These are phyloP conservation scores for Cephalopholis sonnerati DNA, from an alignment of 2,113 vertebrate genomes.

Conservation along the genomic window DNA sequence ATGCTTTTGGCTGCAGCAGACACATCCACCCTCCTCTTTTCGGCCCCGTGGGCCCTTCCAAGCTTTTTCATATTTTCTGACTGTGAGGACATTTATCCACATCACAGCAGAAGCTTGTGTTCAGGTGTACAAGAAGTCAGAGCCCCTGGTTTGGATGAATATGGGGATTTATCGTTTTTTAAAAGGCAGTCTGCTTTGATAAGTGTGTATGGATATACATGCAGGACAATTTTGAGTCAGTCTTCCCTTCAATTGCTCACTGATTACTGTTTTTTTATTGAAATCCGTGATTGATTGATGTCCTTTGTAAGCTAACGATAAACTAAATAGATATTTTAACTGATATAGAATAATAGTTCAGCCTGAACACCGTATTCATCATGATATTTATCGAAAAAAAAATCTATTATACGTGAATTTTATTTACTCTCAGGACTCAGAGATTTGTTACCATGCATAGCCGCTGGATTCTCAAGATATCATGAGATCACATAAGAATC, in stretches of 20 bases:
- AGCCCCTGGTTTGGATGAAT: slow-evolving; percentile 28
- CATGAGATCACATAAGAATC: too few species aligned
- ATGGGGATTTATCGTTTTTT: slow-evolving; percentile 38
- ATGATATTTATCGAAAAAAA: neutral
- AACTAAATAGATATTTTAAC: neutral
- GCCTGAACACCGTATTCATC: neutral
- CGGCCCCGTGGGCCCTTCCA: slow-evolving; percentile 45
- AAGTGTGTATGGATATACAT: slow-evolving; percentile 24
- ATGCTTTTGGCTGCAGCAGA: slow-evolving; percentile 82
- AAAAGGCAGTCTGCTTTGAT: slow-evolving; percentile 26
- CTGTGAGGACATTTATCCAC: slow-evolving; percentile 66
- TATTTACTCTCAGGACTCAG: too few species aligned
- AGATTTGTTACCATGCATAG: too few species aligned
- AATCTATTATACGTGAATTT: neutral
- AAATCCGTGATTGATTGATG: neutral
- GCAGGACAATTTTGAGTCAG: neutral
- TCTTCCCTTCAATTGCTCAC: neutral
- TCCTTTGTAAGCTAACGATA: neutral
- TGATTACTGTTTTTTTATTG: neutral
- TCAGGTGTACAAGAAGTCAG: slow-evolving; percentile 50
- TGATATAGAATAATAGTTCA: neutral
- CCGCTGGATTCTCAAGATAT: too few species aligned
- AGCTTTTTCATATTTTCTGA: slow-evolving; percentile 61
- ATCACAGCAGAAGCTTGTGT: slow-evolving; percentile 52
- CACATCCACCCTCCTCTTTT: slow-evolving; percentile 67